These are phyloP conservation scores for Phenganax marumi DNA, from an alignment of 92 coral and sea anemone species.

Conservation along the genomic window DNA sequence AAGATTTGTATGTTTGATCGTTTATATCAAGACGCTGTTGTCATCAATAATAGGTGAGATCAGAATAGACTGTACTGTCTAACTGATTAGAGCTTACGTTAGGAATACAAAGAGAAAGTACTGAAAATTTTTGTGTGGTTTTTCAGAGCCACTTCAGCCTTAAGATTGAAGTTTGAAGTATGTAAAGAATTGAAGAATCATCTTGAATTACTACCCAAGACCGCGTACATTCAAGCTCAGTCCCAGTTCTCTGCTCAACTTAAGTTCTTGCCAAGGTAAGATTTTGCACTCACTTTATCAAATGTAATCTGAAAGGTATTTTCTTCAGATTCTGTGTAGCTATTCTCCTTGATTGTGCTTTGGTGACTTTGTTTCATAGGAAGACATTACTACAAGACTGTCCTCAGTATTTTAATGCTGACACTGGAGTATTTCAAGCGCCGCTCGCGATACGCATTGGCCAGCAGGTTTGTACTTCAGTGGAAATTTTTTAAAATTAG, in stretches of 20 bases:
- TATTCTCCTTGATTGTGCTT: background rate
- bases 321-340: too few relatives aligned
- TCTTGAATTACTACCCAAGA: slow-evolving; percentile 90
- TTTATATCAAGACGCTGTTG: slow-evolving; percentile 91
- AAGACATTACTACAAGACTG: slow-evolving; percentile 77
- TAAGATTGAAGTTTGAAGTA: slow-evolving; percentile 94
- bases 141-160: slow-evolving; percentile 90
- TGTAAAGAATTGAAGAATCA: slow-evolving; percentile 95
- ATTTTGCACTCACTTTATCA: background rate
- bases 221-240: slow-evolving; percentile 96
- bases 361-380: slow-evolving; percentile 43
- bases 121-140: background rate
- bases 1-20: slow-evolving; percentile 97
- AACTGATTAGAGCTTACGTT: too few relatives aligned
- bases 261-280: slow-evolving; percentile 92
- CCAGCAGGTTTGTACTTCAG: slow-evolving; percentile 68
- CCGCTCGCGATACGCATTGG: slow-evolving; percentile 90
- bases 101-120: too few relatives aligned
- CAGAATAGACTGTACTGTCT: background rate
- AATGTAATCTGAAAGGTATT: too few relatives aligned
- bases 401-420: slow-evolving; percentile 69
- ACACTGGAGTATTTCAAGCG: slow-evolving; percentile 79
- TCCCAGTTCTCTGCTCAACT: slow-evolving; percentile 98
- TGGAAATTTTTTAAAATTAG: background rate
- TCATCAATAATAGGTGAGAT: slow-evolving; percentile 89